Evolutionary conservation across 2,888 invertebrate species (phyloP), one percentile per base, ranked within the genome.

Genomic region (Melinaea menophilus): DNA sequence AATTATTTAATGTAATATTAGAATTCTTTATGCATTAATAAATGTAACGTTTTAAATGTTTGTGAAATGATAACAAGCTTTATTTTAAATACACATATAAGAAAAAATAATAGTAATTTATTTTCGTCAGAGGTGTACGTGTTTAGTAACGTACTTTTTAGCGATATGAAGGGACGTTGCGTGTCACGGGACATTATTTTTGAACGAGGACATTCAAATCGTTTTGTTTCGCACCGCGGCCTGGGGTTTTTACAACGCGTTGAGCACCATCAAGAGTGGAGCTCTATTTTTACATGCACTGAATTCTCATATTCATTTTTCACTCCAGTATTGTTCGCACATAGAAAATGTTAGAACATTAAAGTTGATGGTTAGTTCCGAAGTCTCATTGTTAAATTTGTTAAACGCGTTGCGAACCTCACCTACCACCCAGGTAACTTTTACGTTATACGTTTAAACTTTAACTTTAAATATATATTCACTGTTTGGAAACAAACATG

Each of bases 141-240:
- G n/a, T 51, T 11, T 4, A 31, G 51, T 31, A 31, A 51, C 9
- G 51, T 31, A 11, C 51, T 51, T 9, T 41, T 51, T 51, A 51
- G 51, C 22, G 11, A 51, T 9, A 51, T 51, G 31, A 51, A 31
- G 51, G 51, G 51, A 22, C 2, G 51, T 81, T 78, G 83, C 82
- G 79, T 82, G 81, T 72, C 73, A 64, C 67, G 66, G 69, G 69
- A 71, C 79, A 81, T 80, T 81, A 78, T 75, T 75, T 70, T 69
- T 71, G 71, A 79, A 74, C 69, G 69, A 68, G 72, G 72, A 67
- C 72, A 73, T 72, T 75, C 69, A 69, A 75, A 62, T 75, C 64
- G 72, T 67, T 73, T 76, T 76, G 75, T 76, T 75, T 75, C 67
- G 62, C 67, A 62, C 69, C 65, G 56, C 61, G 70, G 64, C 62